Conservation (phyloP, 1,140 invertebrate species). For the Harpegnathos saltator region DNA sequence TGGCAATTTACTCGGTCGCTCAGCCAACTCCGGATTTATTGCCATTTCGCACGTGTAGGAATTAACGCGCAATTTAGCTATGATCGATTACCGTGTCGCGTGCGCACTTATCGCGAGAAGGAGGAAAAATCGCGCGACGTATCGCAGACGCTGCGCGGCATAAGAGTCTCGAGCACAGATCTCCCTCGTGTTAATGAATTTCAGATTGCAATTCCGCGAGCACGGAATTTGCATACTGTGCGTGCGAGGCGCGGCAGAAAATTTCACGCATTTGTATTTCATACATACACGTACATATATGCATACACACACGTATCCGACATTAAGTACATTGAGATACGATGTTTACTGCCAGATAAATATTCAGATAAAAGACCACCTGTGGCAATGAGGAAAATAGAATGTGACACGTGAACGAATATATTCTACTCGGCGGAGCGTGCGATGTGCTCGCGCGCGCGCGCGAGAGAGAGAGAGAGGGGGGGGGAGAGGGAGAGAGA, state of each 20-base stretch:
- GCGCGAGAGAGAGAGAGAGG: no score
- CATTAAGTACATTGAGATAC: not conserved
- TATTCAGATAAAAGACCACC: not conserved
- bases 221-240: not conserved
- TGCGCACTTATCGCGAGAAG: not conserved
- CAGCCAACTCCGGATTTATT: constrained; percentile 49
- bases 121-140: no score
- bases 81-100: constrained; percentile 40
- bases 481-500: no score
- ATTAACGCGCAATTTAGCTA: constrained; percentile 39
- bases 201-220: not conserved
- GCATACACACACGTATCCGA: not conserved
- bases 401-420: constrained; percentile 1
- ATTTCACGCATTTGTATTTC: not conserved
- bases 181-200: not conserved
- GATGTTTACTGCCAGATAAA: constrained; percentile 25
- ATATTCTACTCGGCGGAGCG: no score
- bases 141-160: no score
- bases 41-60: constrained; percentile 41
- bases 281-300: not conserved
- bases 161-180: no score
- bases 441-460: no score
- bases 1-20: constrained; percentile 47
- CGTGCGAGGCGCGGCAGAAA: not conserved
- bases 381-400: constrained; percentile 12